Evolutionary conservation across 1,140 invertebrate genomes (phyloP).

Genomic region (Wasmannia auropunctata): DNA sequence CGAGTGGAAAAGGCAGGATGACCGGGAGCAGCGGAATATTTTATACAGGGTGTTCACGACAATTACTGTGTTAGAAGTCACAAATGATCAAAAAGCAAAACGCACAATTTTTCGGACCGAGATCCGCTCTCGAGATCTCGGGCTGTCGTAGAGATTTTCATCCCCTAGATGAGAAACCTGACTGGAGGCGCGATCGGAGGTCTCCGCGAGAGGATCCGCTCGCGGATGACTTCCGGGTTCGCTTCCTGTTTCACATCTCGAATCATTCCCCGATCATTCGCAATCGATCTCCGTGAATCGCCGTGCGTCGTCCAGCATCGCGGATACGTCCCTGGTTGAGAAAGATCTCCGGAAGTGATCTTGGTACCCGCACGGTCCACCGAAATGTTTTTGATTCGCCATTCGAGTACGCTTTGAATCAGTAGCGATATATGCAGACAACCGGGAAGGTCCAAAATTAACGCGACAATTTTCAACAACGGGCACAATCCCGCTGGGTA

Average conservation of each 20-base stretch:
- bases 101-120: constrained; percentile 31
- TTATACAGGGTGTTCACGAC: constrained; percentile 40
- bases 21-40: constrained; percentile 13
- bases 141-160: constrained; percentile 10
- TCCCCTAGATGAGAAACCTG: neutral
- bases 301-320: neutral
- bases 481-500: constrained; percentile 15
- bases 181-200: neutral
- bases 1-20: neutral
- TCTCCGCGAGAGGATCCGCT: neutral
- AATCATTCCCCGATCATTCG: constrained; percentile 18
- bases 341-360: neutral
- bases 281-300: neutral
- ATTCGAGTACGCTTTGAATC: neutral
- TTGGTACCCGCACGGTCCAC: neutral
- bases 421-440: neutral
- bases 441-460: neutral
- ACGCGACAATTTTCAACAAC: neutral
- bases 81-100: constrained; percentile 44
- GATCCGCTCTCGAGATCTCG: neutral
- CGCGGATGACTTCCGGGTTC: neutral
- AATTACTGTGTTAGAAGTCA: constrained; percentile 6
- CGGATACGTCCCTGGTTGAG: constrained; percentile 39
- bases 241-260: neutral
- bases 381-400: neutral